Base-by-base conservation (phyloP, 2,113 vertebrate genomes). In the Istiophorus platypterus region DNA sequence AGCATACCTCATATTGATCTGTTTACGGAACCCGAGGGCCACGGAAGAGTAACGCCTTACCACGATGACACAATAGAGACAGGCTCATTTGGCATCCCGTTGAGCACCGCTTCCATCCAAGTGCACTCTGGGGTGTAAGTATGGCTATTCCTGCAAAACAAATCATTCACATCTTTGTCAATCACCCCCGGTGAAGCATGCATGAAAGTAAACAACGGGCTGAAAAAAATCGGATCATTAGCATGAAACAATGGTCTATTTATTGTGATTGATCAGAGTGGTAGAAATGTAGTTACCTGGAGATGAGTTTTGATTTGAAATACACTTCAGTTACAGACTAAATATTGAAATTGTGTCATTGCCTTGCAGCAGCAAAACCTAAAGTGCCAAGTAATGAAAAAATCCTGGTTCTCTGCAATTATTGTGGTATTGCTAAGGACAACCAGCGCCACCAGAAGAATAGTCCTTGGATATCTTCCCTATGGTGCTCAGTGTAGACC, bases 51-150 rank as follows among this genome's bases (percentile, higher is more conserved):
- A 47, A 95, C 92, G 73, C 94, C 96, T 56, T 97, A 96, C 94
- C 95, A 96, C 56, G 96, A 97, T 42, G 96, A 97, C 56, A 91
- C 93, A 0, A 94, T 97, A 79, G 97, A 99, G 82, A 95, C 95
- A 0, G 95, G 96, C 20, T 92, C 95, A 2, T 97, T 96, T 8
- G 96, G 97, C 68, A 85, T 96, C 41, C 95, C 95, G 31, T 95
- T 96, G 85, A 97, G 89, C 89, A 98, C 97, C 0, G 96, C 95
- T 77, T 99, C 98, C 56, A 96, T 99, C 77, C 97, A 96, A 95
- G 97, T 99, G 34, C 96, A 97, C 72, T 96, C 96, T 88, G 97
- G 98, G 84, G 94, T 91, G 98, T 99, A 94, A 98, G 95, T 93
- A 31, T 34, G 22, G 37, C 26, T 31, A 0, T 37, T 18, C 27